Evolutionary conservation across 2,113 vertebrate species (phyloP), one percentile per base, ranked within the genome.

Genomic region (Macaca mulatta): DNA sequence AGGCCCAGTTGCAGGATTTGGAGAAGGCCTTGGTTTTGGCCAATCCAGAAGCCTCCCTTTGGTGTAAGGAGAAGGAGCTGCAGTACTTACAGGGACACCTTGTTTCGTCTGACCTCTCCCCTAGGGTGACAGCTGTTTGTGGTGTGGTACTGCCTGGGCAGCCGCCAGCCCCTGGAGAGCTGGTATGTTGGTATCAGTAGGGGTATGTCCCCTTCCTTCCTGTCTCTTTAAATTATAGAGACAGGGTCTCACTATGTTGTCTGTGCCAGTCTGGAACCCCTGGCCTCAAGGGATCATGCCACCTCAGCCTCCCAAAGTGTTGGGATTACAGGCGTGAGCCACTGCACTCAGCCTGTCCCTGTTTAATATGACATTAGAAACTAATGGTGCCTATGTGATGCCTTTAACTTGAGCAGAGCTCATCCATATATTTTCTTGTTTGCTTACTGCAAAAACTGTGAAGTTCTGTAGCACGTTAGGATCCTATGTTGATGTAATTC

Each of bases 21-120:
- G 99, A 99, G 89, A 99, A 98, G 92, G 99, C 99, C 22, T 98
- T 99, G 96, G 98, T 99, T 69, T 98, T 99, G 98, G 99, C 99
- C 89, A 99, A 99, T 98, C 98, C 99, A 27, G 99, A 99, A 72
- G 98, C 98, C 12, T 98, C 97, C 1, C 98, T 99, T 96, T 99
- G 99, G 99, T 98, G 97, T 43, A 99, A 99, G 97, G 99, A 99
- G 67, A 98, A 99, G 85, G 98, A 98, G 2, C 97, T 98, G 27
- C 99, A 98, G 0, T 99, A 98, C 30, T 98, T 98, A 1, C 98
- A 99, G 48, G 99, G 99, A 43, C 99, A 99, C 20, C 97, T 99
- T 81, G 97, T 99, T 27, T 99, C 99, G 0, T 96, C 98, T 0
- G 99, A 99, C 98, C 98, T 99, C 30, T 99, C 99, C 96, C 97